Base-by-base conservation (phyloP, 2,113 vertebrate genomes). In the Brachionichthys hirsutus region DNA sequence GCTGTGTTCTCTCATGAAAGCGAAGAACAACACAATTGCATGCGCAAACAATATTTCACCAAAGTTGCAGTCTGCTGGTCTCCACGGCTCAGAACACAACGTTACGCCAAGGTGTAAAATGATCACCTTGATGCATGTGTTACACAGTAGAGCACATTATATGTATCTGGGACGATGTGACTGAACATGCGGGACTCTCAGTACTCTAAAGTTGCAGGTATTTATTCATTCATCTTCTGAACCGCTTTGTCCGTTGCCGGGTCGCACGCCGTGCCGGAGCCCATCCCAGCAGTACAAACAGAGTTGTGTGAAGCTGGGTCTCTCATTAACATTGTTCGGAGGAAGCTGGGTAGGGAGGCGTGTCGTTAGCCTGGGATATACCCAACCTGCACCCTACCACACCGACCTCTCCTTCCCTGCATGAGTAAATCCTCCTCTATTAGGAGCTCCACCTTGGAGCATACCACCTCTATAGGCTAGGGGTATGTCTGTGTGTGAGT, bases 301-400 rank as follows among this genome's bases (percentile, higher is more conserved):
- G n/a, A 79, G 64, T 65, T 54, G 41, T 55, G 54, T 53, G 52
- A 68, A 59, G 44, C 72, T 85, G 67, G 60, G 50, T 77, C 67
- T 73, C 73, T 80, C 74, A 79, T 82, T 82, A 78, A 68, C 52
- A 70, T 22, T 24, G 70, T 68, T 48, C 67, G 36, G 54, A 77
- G 62, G 77, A 70, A 78, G 65, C 60, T 13, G 4, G 49, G 45
- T 54, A 70, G 54, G 19, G 61, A 67, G 43, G 40, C 64, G 42
- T 30, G 40, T 20, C 68, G 48, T 42, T 62, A 79, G 75, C 35
- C 68, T 75, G 70, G 80, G 77, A 82, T 77, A 87, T 81, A 76
- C 70, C 74, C 70, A 67, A 83, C 75, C 84, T 75, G 60, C 75
- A 80, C 70, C 20, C 63, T 80, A 69, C 80, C 83, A 78, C 63